phyloP scores from a whole-genome alignment of 1,140 invertebrate species.

The Heterodera schachtii region DNA sequence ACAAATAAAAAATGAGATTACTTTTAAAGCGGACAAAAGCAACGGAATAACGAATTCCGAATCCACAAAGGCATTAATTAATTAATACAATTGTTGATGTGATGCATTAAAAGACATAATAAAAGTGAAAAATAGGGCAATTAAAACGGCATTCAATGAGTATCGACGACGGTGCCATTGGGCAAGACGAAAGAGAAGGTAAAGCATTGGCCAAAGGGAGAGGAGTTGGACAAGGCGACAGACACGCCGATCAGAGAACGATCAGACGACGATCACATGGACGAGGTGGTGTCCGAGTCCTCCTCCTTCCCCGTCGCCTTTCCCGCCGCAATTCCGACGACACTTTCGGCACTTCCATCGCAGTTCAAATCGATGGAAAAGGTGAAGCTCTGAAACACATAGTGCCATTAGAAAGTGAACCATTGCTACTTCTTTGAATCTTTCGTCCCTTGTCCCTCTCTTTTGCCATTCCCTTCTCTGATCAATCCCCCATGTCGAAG shows the following conservation, averaged over 20 bases:
- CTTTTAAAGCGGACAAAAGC: too few relatives aligned
- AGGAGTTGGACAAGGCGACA: neutral
- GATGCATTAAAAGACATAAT: too few relatives aligned
- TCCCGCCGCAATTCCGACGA: neutral
- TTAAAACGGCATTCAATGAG: neutral
- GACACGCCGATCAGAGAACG: neutral
- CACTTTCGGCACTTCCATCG: neutral
- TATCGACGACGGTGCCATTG: neutral
- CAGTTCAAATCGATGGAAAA: slow-evolving; percentile 10
- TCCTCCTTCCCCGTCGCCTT: neutral
- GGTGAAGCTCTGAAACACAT: slow-evolving; percentile 3
- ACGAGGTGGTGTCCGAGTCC: slow-evolving; percentile 13
- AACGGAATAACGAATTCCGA: too few relatives aligned
- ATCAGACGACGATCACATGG: neutral
- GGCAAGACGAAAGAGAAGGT: neutral
- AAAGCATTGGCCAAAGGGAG: neutral
- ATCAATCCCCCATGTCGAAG: too few relatives aligned
- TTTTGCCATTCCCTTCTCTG: too few relatives aligned
- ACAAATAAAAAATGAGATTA: too few relatives aligned
- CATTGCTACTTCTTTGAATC: neutral
- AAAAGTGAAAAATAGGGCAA: neutral
- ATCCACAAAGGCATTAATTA: too few relatives aligned
- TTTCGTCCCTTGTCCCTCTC: too few relatives aligned
- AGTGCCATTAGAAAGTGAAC: neutral
- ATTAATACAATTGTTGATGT: too few relatives aligned